phyloP scores from a whole-genome alignment of 2,797 vertebrate species.

The Phrynocephalus forsythii region DNA sequence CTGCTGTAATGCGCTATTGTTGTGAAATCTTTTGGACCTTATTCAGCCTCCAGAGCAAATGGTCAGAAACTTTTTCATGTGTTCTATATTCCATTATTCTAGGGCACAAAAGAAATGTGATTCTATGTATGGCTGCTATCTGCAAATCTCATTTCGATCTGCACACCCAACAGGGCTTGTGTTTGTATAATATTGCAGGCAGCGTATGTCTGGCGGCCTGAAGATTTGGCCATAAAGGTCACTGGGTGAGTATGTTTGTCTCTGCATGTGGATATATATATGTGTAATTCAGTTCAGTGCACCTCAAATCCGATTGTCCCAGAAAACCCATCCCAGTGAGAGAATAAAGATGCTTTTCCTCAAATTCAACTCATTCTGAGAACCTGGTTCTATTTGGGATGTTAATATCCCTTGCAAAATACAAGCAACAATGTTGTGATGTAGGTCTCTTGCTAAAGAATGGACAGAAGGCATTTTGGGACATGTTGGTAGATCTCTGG shows the following conservation, averaged over 20 bases:
- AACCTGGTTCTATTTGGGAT: too few relatives aligned
- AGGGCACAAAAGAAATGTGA: slow-evolving; percentile 30
- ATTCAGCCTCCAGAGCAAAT: slow-evolving; percentile 61
- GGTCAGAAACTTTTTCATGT: slow-evolving; percentile 35
- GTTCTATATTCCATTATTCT: slow-evolving; percentile 44
- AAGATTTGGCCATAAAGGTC: too few relatives aligned
- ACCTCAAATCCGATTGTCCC: too few relatives aligned
- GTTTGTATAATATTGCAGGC: slow-evolving; percentile 22
- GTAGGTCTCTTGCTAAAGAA: too few relatives aligned
- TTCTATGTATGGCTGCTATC: slow-evolving; percentile 23
- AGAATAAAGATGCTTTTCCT: too few relatives aligned
- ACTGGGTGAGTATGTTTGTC: neutral
- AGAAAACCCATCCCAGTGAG: too few relatives aligned
- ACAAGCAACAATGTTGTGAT: too few relatives aligned
- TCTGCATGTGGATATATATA: too few relatives aligned
- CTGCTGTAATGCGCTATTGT: slow-evolving; percentile 53
- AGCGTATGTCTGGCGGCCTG: neutral
- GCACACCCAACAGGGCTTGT: slow-evolving; percentile 28
- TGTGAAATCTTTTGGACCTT: slow-evolving; percentile 39
- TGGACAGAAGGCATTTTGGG: too few relatives aligned
- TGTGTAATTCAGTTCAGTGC: neutral
- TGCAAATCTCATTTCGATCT: slow-evolving; percentile 2
- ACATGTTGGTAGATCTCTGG: too few relatives aligned
- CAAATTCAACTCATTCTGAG: too few relatives aligned
- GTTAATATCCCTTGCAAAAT: too few relatives aligned